Conservation (phyloP, 1,140 invertebrate genomes). For the Danaus melanippus region DNA sequence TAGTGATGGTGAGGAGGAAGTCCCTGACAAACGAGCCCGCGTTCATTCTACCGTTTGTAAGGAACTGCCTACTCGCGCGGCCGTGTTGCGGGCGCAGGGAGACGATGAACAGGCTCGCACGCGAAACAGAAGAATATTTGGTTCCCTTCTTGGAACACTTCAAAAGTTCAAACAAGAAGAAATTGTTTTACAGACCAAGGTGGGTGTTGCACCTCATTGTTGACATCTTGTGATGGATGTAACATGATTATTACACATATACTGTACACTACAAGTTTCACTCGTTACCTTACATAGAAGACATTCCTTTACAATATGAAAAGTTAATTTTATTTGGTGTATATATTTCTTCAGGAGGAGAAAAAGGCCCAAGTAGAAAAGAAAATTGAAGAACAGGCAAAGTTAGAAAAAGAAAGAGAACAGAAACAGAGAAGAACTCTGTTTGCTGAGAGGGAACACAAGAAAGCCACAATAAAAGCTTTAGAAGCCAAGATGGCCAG, state of each 20-base stretch:
- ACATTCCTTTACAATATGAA: no score
- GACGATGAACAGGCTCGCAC: constrained; percentile 87
- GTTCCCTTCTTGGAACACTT: constrained; percentile 92
- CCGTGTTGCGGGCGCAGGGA: constrained; percentile 81
- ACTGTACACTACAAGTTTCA: no score
- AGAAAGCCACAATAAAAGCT: constrained; percentile 89
- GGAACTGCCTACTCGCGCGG: constrained; percentile 61
- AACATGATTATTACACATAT: no score
- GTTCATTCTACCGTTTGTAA: constrained; percentile 60
- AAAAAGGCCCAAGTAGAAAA: constrained; percentile 88
- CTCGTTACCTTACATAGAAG: no score
- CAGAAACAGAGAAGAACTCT: constrained; percentile 88
- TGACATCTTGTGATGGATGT: no score
- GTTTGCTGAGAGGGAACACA: constrained; percentile 87
- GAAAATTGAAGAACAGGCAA: constrained; percentile 92
- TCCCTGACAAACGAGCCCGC: constrained; percentile 44
- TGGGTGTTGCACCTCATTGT: constrained; percentile 22
- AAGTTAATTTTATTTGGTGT: neutral
- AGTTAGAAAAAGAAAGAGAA: constrained; percentile 88
- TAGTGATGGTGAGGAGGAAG: constrained; percentile 64
- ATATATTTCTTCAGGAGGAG: constrained; percentile 44
- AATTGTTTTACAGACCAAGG: constrained; percentile 86
- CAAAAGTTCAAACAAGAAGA: constrained; percentile 97
- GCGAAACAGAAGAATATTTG: constrained; percentile 95
- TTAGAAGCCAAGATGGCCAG: constrained; percentile 93